A percentile compares a stretch with the other conserved stretches of the same genome.
Evolutionary conservation across 35 echinoderm and acorn worm genomes (phyloP).

Genomic region (Patiria miniata): DNA sequence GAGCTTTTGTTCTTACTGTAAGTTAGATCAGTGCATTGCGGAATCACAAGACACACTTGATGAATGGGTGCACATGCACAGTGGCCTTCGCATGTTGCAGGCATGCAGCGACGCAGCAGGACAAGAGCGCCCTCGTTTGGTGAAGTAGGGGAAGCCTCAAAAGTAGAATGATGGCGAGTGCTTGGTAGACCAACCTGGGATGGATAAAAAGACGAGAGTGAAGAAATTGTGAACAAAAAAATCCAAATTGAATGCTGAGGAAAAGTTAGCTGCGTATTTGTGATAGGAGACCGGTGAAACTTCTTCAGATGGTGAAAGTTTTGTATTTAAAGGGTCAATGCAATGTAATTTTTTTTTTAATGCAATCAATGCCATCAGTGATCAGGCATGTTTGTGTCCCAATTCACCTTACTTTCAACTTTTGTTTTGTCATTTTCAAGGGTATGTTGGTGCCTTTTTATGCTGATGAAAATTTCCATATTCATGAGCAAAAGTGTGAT

Average conservation of each 20-base stretch:
- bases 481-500: too few relatives aligned
- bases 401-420: too few relatives aligned
- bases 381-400: too few relatives aligned
- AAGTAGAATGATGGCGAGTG: background rate
- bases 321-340: too few relatives aligned
- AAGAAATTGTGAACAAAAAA: background rate
- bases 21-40: background rate
- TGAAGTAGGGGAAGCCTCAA: background rate
- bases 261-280: too few relatives aligned
- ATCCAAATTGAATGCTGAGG: background rate
- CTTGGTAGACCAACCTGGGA: conserved; percentile 32
- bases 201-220: background rate
- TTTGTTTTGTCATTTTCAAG: too few relatives aligned
- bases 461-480: too few relatives aligned
- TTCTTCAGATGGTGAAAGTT: too few relatives aligned
- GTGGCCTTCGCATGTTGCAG: conserved; percentile 37
- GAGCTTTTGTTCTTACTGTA: background rate
- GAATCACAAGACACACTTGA: background rate
- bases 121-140: background rate
- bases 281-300: too few relatives aligned
- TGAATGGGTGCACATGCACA: conserved; percentile 36
- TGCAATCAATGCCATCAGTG: too few relatives aligned
- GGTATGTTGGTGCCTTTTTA: too few relatives aligned
- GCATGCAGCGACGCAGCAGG: conserved; percentile 21
- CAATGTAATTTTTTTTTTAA: too few relatives aligned